Evolutionary conservation across 2,888 invertebrate genomes (phyloP), one percentile per base, ranked within the genome.

Genomic region (Melanostoma scalare): DNA sequence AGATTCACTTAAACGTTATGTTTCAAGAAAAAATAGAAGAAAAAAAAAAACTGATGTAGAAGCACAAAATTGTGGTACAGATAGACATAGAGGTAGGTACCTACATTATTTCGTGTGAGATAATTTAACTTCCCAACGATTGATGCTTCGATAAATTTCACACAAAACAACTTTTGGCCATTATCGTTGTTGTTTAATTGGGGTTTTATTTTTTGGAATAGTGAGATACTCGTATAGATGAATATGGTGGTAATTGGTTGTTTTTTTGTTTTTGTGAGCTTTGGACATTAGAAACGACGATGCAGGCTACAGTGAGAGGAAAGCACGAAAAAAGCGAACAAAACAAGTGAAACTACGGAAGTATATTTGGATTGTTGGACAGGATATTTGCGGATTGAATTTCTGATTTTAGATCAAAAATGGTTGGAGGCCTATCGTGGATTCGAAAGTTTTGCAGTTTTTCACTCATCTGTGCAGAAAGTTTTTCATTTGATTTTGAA

Each of bases 151-250:
- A 81, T 81, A 81, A 81, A 81, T 81, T 76, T 72, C 76, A 72
- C 58, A 72, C 80, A 76, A 76, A 81, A 81, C 80, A 81, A 81
- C 80, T 81, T 81, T 81, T 81, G 53, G 76, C 80, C 81, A 81
- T 81, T 80, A 80, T 75, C 76, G 67, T 81, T 72, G 75, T 44
- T 81, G 60, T 60, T 71, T 61, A 68, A 81, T 77, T 76, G 71
- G 67, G 20, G 20, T 20, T 20, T 20, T 20, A 20, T 20, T 61
- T 56, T 55, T 72, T 74, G 31, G 68, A 10, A 20, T 63, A 44
- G 30, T 40, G 46, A 30, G 31, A 53, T 56, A 31, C 8, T 44
- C 1, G n/a, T 10, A 3, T 67, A 20, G 55, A 55, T 63, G 52
- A 35, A 20, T 35, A 9, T 31, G 20, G 9, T 53, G 44, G 60